Evolutionary conservation across 2,113 vertebrate species (phyloP), one percentile per base, ranked within the genome.

Genomic region (Hassar affinis): DNA sequence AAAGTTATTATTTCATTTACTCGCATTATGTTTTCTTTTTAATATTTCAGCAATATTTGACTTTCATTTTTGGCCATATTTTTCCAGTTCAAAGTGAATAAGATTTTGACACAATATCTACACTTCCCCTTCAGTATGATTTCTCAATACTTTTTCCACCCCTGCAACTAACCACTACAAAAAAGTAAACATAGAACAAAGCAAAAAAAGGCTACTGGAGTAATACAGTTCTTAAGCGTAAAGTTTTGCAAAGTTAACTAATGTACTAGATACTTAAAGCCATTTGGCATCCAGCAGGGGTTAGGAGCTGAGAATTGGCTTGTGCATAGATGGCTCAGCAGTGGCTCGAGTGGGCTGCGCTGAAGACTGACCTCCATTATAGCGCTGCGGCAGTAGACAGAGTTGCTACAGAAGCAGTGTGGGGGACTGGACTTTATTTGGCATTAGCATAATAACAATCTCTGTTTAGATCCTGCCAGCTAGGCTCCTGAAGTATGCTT

Each of bases 391-490:
- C 76, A 59, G 76, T 79, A 59, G 22, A 79, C 51, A n/a, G 62
- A 64, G 52, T 69, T 12, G 64, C 52, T 68, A 84, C 62, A 71
- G 76, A 57, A 79, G 38, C 49, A 45, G 72, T 76, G 42, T 82
- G 61, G 69, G 82, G 69, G 69, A 35, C n/a, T 85, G 69, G 75
- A 85, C 27, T 59, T 87, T 61, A 89, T 86, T 51, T 86, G 27
- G 79, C 79, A 84, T 86, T 84, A 86, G 69, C 82, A 85, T 89
- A 82, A 90, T 86, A 86, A 75, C 62, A 85, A 81, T 8, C 33
- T 88, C 57, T 89, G 87, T 91, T 93, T 89, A 86, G 4, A 77
- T 52, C n/a, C n/a, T 79, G 82, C 75, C 76, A 84, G 76, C n/a
- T 79, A 79, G 35, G 64, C 38, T 84, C 82, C 64, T 84, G 38